phyloP scores from a whole-genome alignment of 2,797 vertebrate genomes.

The Ptychadena robeensis region DNA sequence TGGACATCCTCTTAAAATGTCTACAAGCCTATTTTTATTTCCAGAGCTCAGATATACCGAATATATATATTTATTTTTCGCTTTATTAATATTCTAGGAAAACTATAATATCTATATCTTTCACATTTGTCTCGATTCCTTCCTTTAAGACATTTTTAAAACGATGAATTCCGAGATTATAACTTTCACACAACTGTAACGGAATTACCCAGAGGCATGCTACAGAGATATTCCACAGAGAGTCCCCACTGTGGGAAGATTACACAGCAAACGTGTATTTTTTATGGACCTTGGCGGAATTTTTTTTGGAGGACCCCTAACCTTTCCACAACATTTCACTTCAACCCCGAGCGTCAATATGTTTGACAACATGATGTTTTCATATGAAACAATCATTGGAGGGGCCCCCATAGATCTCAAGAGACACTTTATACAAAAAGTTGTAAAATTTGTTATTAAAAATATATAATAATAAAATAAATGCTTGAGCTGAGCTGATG shows the following conservation, averaged over 20 bases:
- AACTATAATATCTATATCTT: no score
- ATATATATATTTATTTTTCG: no score
- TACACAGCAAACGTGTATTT: background rate
- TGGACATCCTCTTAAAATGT: no score
- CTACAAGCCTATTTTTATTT: no score
- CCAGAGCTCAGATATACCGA: no score
- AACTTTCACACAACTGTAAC: background rate
- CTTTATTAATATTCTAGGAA: no score
- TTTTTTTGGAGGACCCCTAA: constrained; percentile 17
- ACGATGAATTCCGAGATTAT: background rate
- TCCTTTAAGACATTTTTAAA: background rate
- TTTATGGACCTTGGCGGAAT: constrained; percentile 1
- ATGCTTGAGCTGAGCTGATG: background rate
- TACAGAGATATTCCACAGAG: background rate
- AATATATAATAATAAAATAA: background rate
- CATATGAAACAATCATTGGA: background rate
- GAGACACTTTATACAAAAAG: background rate
- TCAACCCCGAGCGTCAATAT: constrained; percentile 15
- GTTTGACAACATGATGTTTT: constrained; percentile 24
- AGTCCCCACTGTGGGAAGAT: constrained; percentile 36
- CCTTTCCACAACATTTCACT: constrained; percentile 22
- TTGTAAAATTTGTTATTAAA: background rate
- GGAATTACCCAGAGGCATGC: constrained; percentile 10
- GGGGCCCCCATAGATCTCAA: background rate
- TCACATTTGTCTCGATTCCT: background rate